phyloP scores from a whole-genome alignment of 2,113 vertebrate species.

The Capreolus pygargus region DNA sequence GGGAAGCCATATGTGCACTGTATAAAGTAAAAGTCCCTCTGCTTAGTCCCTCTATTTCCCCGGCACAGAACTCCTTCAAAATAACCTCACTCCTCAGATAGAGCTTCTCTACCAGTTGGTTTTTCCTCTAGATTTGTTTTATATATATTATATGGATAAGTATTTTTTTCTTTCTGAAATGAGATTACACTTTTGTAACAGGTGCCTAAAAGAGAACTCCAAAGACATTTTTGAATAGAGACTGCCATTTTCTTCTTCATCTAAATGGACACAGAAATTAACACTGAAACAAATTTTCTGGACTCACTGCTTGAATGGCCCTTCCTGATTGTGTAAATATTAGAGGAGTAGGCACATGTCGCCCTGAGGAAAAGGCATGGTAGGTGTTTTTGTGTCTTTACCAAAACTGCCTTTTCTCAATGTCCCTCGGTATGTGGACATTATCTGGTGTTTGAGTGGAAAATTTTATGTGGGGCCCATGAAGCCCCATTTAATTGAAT shows the following conservation, averaged over 20 bases:
- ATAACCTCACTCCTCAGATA: background rate
- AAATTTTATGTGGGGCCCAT: background rate
- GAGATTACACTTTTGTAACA: background rate
- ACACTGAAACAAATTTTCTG: background rate
- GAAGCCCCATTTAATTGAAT: background rate
- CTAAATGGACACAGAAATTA: background rate
- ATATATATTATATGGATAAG: background rate
- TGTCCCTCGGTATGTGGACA: background rate
- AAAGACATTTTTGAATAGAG: background rate
- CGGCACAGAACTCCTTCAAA: background rate
- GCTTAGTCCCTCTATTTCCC: background rate
- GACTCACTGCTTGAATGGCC: background rate
- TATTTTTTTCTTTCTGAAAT: background rate
- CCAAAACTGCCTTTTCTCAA: background rate
- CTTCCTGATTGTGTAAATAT: background rate
- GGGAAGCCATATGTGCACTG: background rate
- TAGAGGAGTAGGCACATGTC: background rate
- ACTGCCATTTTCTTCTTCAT: background rate
- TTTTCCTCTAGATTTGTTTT: background rate
- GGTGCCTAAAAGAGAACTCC: background rate
- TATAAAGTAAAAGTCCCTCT: background rate
- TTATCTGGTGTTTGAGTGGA: background rate
- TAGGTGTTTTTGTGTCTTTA: background rate
- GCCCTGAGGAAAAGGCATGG: background rate
- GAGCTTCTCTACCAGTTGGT: background rate